Evolutionary conservation across 1,140 invertebrate genomes (phyloP).

Genomic region (Radopholus similis): DNA sequence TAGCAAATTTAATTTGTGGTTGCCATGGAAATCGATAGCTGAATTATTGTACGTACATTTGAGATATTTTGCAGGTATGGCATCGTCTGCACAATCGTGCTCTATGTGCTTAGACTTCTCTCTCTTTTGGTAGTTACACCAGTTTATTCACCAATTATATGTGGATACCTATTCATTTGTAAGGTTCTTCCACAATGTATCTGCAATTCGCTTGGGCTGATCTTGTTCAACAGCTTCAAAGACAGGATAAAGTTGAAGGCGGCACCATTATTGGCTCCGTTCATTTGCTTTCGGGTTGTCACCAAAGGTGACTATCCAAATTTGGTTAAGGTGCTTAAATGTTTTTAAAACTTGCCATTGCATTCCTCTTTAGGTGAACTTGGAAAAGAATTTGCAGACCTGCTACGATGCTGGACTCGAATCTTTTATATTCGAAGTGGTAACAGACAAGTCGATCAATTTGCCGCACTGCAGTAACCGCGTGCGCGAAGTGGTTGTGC

Average conservation of each 20-base stretch:
- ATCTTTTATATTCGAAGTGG: slow-evolving; percentile 94
- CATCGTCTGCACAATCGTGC: slow-evolving; percentile 64
- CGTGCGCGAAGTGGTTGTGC: slow-evolving; percentile 53
- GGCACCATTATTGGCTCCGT: slow-evolving; percentile 80
- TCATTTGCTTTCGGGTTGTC: slow-evolving; percentile 89
- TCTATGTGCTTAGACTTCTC: slow-evolving; percentile 76
- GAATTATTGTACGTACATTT: not conserved
- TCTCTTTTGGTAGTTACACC: slow-evolving; percentile 68
- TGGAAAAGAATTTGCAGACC: slow-evolving; percentile 78
- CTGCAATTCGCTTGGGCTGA: slow-evolving; percentile 83
- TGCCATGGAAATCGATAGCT: not conserved
- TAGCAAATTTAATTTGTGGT: not conserved
- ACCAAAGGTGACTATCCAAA: slow-evolving; percentile 90
- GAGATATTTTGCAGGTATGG: slow-evolving; percentile 54
- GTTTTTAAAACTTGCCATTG: slow-evolving; percentile 4
- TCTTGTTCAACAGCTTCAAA: slow-evolving; percentile 88
- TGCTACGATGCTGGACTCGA: slow-evolving; percentile 84
- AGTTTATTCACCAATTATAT: not conserved
- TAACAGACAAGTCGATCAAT: slow-evolving; percentile 82
- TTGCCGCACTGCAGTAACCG: slow-evolving; percentile 70
- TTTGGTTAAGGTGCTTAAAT: slow-evolving; percentile 67
- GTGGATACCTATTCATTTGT: not conserved
- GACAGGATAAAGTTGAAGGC: slow-evolving; percentile 82
- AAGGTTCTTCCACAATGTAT: slow-evolving; percentile 71
- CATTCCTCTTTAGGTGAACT: slow-evolving; percentile 70